phyloP scores from a whole-genome alignment of 1,140 invertebrate species.

The Drosophila nebulosa region DNA sequence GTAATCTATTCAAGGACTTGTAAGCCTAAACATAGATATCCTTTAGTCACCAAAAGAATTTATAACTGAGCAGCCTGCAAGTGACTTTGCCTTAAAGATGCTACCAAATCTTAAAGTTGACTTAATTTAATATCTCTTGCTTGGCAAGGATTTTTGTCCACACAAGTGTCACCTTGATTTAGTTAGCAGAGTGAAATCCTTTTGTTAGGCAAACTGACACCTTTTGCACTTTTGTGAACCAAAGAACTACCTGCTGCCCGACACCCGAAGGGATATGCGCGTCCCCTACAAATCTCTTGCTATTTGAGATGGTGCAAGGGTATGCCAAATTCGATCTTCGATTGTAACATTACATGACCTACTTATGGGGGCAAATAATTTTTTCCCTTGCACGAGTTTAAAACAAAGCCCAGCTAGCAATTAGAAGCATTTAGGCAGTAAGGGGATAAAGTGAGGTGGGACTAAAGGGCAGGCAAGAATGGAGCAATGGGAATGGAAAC shows the following conservation, averaged over 20 bases:
- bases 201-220: background rate
- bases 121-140: too few relatives aligned
- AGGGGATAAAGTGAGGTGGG: background rate
- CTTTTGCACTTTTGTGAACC: background rate
- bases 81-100: too few relatives aligned
- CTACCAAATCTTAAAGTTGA: too few relatives aligned
- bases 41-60: background rate
- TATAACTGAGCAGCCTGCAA: too few relatives aligned
- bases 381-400: constrained; percentile 22
- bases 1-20: background rate
- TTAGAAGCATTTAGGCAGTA: constrained; percentile 33
- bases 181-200: background rate
- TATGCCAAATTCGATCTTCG: background rate
- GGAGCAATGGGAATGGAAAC: background rate
- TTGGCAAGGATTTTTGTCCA: too few relatives aligned
- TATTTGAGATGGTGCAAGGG: background rate
- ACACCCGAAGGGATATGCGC: background rate
- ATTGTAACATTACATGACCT: constrained; percentile 18
- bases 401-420: constrained; percentile 30
- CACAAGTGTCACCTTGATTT: background rate
- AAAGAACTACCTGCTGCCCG: too few relatives aligned
- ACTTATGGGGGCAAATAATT: constrained; percentile 33
- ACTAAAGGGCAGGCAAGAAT: background rate
- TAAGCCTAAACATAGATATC: background rate
- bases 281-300: background rate